Evolutionary conservation across 2,888 invertebrate genomes (phyloP).

Genomic region (Lepeophtheirus nordmannii): DNA sequence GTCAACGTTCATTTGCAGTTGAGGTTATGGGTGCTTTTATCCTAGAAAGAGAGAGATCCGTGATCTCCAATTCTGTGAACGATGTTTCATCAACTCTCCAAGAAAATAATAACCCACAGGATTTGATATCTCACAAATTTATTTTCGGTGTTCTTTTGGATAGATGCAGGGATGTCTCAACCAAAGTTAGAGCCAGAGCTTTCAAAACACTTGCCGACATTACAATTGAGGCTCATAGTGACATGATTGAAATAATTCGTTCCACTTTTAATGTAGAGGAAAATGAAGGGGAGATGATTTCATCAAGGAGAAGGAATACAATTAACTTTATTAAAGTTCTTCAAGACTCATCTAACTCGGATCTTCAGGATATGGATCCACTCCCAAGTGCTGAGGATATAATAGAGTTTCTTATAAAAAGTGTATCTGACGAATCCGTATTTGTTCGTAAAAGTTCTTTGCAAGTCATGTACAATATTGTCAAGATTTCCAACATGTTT

Average conservation of each 20-base stretch:
- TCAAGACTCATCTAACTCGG: background rate
- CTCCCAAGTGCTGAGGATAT: conserved; percentile 33
- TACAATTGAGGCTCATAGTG: conserved; percentile 29
- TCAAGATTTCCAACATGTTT: conserved; percentile 28
- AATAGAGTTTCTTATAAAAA: conserved; percentile 35
- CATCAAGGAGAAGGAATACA: background rate
- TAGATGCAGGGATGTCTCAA: conserved; percentile 43
- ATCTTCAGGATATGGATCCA: conserved; percentile 29
- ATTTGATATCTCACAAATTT: conserved; percentile 29
- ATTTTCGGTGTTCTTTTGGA: conserved; percentile 41
- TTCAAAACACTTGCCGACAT: conserved; percentile 44
- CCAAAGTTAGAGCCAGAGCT: conserved; percentile 47
- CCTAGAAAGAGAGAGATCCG: conserved; percentile 23
- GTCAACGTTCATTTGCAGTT: conserved; percentile 38
- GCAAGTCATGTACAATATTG: conserved; percentile 35
- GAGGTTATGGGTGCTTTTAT: conserved; percentile 39
- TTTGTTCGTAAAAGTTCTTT: conserved; percentile 41
- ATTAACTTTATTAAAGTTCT: conserved; percentile 9
- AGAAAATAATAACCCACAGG: background rate
- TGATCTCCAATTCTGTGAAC: background rate
- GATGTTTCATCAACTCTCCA: background rate
- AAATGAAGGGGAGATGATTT: conserved; percentile 25
- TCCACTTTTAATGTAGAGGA: background rate
- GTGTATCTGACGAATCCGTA: conserved; percentile 42
- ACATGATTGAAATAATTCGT: conserved; percentile 28